These are phyloP conservation scores for Calephelis virginiensis DNA, from an alignment of 1,140 invertebrate species.

Conservation along the genomic window DNA sequence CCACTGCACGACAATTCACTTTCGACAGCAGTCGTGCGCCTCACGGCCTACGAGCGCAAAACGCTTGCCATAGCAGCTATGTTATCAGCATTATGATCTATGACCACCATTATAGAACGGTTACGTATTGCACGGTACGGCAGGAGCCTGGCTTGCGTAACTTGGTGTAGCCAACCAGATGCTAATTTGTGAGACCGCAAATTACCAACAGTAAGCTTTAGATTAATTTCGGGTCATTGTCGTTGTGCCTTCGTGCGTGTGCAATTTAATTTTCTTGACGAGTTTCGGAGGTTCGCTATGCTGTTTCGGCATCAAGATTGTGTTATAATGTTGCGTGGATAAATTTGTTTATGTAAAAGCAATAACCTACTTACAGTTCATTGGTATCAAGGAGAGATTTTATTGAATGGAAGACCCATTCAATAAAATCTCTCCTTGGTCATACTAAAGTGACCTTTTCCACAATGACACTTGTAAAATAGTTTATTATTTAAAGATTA, in stretches of 20 bases:
- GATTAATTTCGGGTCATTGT: slow-evolving; percentile 58
- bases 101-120: slow-evolving; percentile 53
- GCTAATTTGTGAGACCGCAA: slow-evolving; percentile 60
- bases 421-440: too few relatives aligned
- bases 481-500: too few relatives aligned
- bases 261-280: slow-evolving; percentile 59
- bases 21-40: slow-evolving; percentile 65
- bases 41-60: slow-evolving; percentile 52
- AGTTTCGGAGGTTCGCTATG: slow-evolving; percentile 18
- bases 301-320: slow-evolving; percentile 12
- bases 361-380: not conserved
- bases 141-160: slow-evolving; percentile 65
- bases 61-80: slow-evolving; percentile 51
- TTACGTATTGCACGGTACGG: slow-evolving; percentile 56
- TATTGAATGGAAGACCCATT: too few relatives aligned
- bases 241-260: slow-evolving; percentile 56
- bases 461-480: too few relatives aligned
- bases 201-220: slow-evolving; percentile 41
- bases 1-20: slow-evolving; percentile 62
- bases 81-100: slow-evolving; percentile 70
- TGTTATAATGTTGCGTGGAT: not conserved
- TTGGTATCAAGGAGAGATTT: too few relatives aligned
- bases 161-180: slow-evolving; percentile 54
- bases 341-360: not conserved
- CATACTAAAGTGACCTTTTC: too few relatives aligned